Evolutionary conservation across 1,140 invertebrate species (phyloP), one percentile per base, ranked within the genome.

Genomic region (Sipha flava): DNA sequence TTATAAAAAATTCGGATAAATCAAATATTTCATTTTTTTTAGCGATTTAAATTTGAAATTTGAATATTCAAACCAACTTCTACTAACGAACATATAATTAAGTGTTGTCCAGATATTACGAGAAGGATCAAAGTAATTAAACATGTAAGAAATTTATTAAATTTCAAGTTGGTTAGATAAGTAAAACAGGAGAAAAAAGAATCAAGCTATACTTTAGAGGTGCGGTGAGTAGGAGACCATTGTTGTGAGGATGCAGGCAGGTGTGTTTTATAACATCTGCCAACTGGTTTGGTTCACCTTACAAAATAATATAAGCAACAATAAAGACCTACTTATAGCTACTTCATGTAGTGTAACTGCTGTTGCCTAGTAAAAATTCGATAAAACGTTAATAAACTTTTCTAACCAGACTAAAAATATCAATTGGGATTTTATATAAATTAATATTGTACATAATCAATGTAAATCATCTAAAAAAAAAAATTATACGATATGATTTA

Each of bases 261-360:
- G 73, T 77, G 73, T 77, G 73, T 77, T 77, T 77, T 77, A 57
- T 40, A 77, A 77, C 73, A 77, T 77, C 73, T 77, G 73, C 73
- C 73, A 57, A 77, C 73, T 77, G 73, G 73, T 77, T 77, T 77
- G 73, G 73, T 54, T 77, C 73, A 77, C 73, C 73, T 77, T 77
- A 77, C 73, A 77, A 77, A 70, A 77, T 75, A 75, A 75, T 59
- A 77, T 77, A 77, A 77, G 57, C 73, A 77, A 77, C 73, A 77
- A 77, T 77, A 77, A 77, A 77, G 73, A 77, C 73, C 73, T 77
- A 77, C 73, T 59, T 77, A 77, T 59, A 57, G 34, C 52, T 59
- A 77, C 52, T 52, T 34, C 47, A 54, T 54, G n/a, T 31, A 34
- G 26, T 29, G 26, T 54, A 49, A 73, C 47, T 57, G 34, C 72